A percentile compares a stretch with the other conserved stretches of the same genome.
phyloP scores from a whole-genome alignment of 53 echinoderm and acorn worm genomes.

The Luidia sarsii region DNA sequence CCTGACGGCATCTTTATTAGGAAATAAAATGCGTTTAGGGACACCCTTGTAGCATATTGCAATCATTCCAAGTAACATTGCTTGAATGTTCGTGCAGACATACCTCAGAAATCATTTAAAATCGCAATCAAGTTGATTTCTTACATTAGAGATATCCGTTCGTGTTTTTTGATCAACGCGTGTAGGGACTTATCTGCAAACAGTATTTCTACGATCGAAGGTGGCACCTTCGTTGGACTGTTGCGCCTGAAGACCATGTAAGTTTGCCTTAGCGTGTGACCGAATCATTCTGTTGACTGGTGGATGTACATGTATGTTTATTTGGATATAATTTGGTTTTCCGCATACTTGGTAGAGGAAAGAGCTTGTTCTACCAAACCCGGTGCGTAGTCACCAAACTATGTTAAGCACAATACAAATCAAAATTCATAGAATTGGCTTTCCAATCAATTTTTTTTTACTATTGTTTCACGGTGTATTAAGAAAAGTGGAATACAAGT shows the following conservation, averaged over 20 bases:
- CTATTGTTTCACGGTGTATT: too few relatives aligned
- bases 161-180: neutral
- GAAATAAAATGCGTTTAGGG: neutral
- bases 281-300: neutral
- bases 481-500: too few relatives aligned
- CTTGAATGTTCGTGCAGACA: neutral
- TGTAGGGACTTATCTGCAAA: neutral
- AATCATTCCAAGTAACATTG: neutral
- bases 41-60: neutral
- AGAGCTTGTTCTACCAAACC: too few relatives aligned
- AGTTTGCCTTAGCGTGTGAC: neutral
- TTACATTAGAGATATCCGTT: neutral
- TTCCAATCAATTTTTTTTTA: neutral
- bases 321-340: too few relatives aligned
- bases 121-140: neutral
- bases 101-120: neutral
- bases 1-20: too few relatives aligned
- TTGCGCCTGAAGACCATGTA: constrained; percentile 18
- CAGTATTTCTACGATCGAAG: too few relatives aligned
- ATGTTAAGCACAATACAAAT: too few relatives aligned
- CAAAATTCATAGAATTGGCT: too few relatives aligned
- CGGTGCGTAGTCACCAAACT: too few relatives aligned
- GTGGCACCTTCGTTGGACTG: too few relatives aligned
- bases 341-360: too few relatives aligned
- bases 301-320: too few relatives aligned